Percentiles rank a stretch among this genome's conserved stretches.
These are phyloP conservation scores for Idris sp. DNA, from an alignment of 1,140 invertebrate species.

Conservation along the genomic window DNA sequence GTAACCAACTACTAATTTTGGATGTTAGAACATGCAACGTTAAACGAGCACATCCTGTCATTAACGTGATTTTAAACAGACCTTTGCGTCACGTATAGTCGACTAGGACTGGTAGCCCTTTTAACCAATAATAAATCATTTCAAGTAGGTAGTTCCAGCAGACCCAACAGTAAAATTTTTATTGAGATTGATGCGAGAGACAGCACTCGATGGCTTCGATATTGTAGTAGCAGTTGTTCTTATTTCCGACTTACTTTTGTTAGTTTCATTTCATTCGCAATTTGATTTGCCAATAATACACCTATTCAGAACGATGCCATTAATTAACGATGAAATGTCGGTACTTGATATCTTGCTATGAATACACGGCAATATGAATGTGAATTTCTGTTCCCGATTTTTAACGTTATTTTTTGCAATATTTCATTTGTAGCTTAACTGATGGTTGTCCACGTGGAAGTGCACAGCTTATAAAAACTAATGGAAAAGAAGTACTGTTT, in stretches of 20 bases:
- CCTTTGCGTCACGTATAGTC: neutral
- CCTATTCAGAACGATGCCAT: no score
- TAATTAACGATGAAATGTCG: no score
- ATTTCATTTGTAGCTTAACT: no score
- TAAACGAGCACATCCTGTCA: constrained; percentile 64
- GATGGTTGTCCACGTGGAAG: no score
- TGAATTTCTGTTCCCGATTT: no score
- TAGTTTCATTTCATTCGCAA: constrained; percentile 29
- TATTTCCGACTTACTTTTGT: constrained; percentile 32
- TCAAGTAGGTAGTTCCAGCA: constrained; percentile 16
- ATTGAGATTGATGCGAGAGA: constrained; percentile 25
- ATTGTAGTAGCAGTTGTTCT: constrained; percentile 13
- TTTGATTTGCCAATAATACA: constrained; percentile 42
- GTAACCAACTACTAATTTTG: constrained; percentile 27
- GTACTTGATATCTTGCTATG: no score
- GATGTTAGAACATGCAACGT: constrained; percentile 11
- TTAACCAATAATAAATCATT: constrained; percentile 38
- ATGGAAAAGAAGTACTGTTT: no score
- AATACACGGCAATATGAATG: no score
- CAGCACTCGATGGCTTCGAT: constrained; percentile 10
- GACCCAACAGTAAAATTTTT: constrained; percentile 20
- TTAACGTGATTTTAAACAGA: constrained; percentile 48
- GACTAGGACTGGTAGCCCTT: neutral
- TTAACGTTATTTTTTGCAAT: no score
- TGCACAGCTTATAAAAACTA: no score